These are phyloP conservation scores for Phania funesta DNA, from an alignment of 2,888 invertebrate species.

Conservation along the genomic window DNA sequence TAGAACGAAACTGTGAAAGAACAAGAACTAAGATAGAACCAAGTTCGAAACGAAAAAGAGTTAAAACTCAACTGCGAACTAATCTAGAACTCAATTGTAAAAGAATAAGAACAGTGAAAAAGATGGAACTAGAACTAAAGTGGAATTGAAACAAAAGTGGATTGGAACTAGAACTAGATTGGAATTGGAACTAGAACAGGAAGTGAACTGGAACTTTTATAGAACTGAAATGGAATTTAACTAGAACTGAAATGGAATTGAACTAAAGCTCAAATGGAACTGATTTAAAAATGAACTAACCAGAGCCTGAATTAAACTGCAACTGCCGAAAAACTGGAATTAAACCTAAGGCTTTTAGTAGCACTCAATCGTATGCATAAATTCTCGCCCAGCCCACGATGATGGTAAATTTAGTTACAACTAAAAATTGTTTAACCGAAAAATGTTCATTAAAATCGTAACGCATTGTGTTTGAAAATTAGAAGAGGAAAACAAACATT, in stretches of 20 bases:
- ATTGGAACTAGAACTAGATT: background rate
- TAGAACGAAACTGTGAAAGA: too few species aligned
- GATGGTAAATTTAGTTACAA: constrained; percentile 9
- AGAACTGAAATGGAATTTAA: too few species aligned
- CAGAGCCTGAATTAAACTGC: too few species aligned
- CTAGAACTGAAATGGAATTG: too few species aligned
- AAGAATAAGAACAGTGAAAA: too few species aligned
- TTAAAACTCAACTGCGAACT: too few species aligned
- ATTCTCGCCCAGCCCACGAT: constrained; percentile 10
- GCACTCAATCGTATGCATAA: background rate
- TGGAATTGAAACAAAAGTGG: background rate
- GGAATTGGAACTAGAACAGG: background rate
- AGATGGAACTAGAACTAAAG: background rate
- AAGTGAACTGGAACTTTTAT: too few species aligned
- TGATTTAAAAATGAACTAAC: too few species aligned
- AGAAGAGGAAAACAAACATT: constrained; percentile 54
- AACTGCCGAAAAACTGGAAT: background rate
- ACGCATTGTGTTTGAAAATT: constrained; percentile 41
- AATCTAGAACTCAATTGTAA: too few species aligned
- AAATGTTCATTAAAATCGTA: constrained; percentile 43
- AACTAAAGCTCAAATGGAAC: too few species aligned
- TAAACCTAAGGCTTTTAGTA: background rate
- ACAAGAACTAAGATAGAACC: too few species aligned
- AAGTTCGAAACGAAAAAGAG: too few species aligned
- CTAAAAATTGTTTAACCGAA: constrained; percentile 13